phyloP scores from a whole-genome alignment of 2,797 vertebrate genomes.

The Champsocephalus esox region DNA sequence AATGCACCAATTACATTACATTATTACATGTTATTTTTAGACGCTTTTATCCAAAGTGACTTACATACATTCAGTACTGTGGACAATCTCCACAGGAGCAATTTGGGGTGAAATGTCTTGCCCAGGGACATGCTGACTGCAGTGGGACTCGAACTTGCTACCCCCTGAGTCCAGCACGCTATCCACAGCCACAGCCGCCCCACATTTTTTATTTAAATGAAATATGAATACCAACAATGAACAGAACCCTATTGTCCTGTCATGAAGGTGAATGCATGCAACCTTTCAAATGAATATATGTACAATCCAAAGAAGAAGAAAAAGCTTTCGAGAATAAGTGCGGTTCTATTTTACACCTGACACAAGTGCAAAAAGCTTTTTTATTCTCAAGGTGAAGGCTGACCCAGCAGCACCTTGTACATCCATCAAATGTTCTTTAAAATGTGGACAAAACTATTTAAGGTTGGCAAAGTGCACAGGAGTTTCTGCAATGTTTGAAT shows the following conservation, averaged over 20 bases:
- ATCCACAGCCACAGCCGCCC: no score
- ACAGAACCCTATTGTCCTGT: background rate
- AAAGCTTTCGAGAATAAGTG: background rate
- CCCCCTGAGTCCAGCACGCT: no score
- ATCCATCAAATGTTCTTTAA: background rate
- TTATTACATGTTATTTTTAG: no score
- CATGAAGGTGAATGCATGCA: background rate
- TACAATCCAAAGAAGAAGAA: background rate
- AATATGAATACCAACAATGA: no score
- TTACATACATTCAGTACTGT: no score
- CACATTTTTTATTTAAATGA: no score
- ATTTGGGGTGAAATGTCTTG: no score
- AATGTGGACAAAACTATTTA: background rate
- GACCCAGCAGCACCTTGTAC: background rate
- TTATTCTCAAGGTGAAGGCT: background rate
- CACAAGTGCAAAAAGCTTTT: background rate
- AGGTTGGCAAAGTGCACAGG: background rate
- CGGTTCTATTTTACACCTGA: background rate
- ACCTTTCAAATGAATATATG: background rate
- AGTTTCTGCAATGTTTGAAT: background rate
- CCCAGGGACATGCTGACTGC: no score
- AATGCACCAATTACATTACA: no score
- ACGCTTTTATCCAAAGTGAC: no score
- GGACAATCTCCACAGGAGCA: no score
- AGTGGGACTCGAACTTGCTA: no score